Evolutionary conservation across 2,797 vertebrate species (phyloP).

Genomic region (Fundulus diaphanus): DNA sequence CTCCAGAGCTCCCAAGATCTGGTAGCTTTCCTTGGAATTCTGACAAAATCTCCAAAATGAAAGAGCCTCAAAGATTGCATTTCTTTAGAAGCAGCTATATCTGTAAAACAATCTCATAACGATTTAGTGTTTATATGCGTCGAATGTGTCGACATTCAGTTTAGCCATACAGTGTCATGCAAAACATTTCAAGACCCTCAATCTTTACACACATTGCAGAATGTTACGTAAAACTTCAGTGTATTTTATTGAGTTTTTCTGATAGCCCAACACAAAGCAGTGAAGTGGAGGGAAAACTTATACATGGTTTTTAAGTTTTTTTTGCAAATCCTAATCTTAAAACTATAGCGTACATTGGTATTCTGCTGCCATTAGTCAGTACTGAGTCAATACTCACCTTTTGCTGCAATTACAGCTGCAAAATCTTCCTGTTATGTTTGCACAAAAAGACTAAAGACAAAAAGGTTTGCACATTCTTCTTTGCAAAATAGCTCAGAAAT

Average conservation of each 20-base stretch:
- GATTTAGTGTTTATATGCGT: neutral
- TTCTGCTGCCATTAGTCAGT: neutral
- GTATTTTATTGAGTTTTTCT: too few species aligned
- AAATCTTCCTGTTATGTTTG: neutral
- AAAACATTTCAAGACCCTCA: neutral
- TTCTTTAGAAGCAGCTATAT: neutral
- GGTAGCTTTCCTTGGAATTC: neutral
- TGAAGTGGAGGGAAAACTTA: neutral
- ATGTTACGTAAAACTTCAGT: neutral
- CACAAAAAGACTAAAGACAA: neutral
- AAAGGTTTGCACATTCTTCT: neutral
- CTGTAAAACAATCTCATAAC: neutral
- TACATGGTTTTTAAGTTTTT: neutral
- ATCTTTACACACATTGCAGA: neutral
- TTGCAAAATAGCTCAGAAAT: neutral
- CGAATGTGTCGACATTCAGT: neutral
- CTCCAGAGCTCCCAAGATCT: constrained; percentile 14
- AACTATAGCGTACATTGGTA: neutral
- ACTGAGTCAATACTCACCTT: neutral
- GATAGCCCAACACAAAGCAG: too few species aligned
- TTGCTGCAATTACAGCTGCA: neutral
- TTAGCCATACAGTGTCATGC: neutral
- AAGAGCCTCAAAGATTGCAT: neutral
- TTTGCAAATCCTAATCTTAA: neutral
- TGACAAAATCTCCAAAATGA: constrained; percentile 1